Percentiles rank a stretch among this genome's conserved stretches.
phyloP scores from a whole-genome alignment of 2,113 vertebrate genomes.

The Rhea americana region DNA sequence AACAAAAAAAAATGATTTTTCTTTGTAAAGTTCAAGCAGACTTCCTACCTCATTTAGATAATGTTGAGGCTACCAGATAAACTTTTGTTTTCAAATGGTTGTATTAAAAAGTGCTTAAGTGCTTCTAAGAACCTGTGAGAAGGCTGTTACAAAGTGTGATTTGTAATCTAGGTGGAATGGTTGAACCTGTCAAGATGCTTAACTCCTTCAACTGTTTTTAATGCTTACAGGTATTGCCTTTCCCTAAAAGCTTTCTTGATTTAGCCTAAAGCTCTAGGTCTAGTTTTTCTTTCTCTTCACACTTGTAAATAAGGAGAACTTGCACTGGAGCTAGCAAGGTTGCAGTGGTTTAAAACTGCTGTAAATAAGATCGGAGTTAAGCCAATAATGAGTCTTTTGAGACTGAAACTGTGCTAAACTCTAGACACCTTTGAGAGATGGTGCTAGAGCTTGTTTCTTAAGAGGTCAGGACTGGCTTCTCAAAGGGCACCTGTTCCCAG shows the following conservation, averaged over 20 bases:
- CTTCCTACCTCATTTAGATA: not conserved
- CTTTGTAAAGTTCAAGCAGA: not conserved
- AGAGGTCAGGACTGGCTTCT: constrained; percentile 36
- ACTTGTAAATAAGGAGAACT: constrained; percentile 28
- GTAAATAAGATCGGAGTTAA: constrained; percentile 57
- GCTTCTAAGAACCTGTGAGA: not conserved
- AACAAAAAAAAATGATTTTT: constrained; percentile 28
- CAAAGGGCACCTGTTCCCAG: constrained; percentile 52
- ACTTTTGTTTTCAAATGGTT: not conserved
- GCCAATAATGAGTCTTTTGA: constrained; percentile 48
- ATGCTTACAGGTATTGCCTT: not conserved
- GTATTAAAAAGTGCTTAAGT: not conserved
- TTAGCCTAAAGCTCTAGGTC: not conserved
- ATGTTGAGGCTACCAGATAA: not conserved
- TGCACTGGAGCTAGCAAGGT: constrained; percentile 5
- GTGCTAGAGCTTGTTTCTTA: constrained; percentile 31
- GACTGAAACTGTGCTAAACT: constrained; percentile 44
- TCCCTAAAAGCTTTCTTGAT: not conserved
- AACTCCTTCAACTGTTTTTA: not conserved
- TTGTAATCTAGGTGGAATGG: not conserved
- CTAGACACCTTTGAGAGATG: constrained; percentile 27
- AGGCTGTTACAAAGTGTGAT: not conserved
- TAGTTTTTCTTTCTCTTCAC: not conserved
- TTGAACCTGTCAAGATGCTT: not conserved
- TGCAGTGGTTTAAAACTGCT: constrained; percentile 33